A percentile compares a stretch with the other conserved stretches of the same genome.
Conservation (phyloP, 2,113 vertebrate genomes). For the Lepidothrix coronata region DNA sequence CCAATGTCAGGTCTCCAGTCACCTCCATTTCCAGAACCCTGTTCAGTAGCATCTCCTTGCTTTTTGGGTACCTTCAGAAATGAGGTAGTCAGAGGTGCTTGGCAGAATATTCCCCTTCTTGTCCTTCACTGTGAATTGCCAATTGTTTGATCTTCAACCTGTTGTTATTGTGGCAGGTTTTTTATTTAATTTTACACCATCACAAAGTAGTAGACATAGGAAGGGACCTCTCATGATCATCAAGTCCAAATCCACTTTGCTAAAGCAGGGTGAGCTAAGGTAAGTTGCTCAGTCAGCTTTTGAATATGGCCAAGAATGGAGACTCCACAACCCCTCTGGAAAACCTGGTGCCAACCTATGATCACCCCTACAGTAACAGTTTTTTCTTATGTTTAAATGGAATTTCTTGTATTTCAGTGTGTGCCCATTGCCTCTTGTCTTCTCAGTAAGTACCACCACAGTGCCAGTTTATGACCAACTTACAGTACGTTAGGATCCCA, state of each 20-base stretch:
- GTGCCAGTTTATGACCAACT: not conserved
- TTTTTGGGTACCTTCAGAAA: not conserved
- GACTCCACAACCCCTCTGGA: not conserved
- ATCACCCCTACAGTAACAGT: not conserved
- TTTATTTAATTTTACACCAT: not conserved
- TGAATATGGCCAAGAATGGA: not conserved
- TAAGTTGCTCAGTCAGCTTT: not conserved
- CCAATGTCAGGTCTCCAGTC: not conserved
- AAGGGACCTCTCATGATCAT: not conserved
- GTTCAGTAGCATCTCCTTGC: not conserved
- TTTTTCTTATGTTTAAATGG: not conserved
- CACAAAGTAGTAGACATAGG: not conserved
- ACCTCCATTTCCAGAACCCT: not conserved
- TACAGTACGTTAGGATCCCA: not conserved
- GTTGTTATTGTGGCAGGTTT: not conserved
- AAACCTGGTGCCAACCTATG: not conserved
- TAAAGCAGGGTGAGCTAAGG: not conserved
- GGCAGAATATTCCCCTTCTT: not conserved
- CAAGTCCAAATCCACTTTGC: accelerated
- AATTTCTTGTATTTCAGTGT: not conserved
- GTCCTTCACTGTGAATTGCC: not conserved
- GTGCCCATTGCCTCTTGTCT: not conserved
- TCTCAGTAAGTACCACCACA: not conserved
- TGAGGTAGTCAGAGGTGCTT: not conserved
- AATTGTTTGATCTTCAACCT: not conserved